Conservation (phyloP, 2,113 vertebrate species). For the Anolis sagrei region DNA sequence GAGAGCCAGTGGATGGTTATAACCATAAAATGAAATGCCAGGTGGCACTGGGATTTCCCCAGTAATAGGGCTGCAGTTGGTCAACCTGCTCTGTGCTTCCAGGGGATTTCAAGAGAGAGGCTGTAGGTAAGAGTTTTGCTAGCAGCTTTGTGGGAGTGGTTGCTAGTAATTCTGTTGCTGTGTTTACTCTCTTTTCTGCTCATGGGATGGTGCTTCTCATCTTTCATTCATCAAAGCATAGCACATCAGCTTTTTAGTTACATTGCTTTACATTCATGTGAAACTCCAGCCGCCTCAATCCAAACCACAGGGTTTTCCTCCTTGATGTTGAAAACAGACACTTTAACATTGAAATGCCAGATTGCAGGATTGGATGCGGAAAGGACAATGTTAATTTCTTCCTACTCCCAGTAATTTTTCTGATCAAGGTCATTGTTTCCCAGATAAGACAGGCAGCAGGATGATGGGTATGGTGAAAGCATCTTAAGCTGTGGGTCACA, state of each 20-base stretch:
- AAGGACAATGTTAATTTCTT: too few species aligned
- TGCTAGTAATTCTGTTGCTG: neutral
- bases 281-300: neutral
- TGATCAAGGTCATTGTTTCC: too few species aligned
- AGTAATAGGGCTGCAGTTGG: neutral
- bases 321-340: neutral
- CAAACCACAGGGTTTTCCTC: neutral
- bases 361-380: too few species aligned
- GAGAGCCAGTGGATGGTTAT: neutral
- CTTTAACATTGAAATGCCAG: neutral
- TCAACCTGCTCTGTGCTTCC: neutral
- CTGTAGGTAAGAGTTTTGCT: neutral
- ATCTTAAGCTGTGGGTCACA: too few species aligned
- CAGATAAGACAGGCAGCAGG: too few species aligned
- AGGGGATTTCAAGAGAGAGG: neutral
- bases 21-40: neutral
- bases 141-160: too few species aligned
- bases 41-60: neutral
- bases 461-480: too few species aligned
- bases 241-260: neutral
- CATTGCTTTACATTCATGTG: neutral
- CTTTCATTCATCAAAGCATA: neutral
- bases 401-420: too few species aligned
- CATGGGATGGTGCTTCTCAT: neutral
- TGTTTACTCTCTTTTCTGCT: neutral